A percentile compares a stretch with the other conserved stretches of the same genome.
Evolutionary conservation across 2,797 vertebrate genomes (phyloP).

Genomic region (Ciconia nigra): DNA sequence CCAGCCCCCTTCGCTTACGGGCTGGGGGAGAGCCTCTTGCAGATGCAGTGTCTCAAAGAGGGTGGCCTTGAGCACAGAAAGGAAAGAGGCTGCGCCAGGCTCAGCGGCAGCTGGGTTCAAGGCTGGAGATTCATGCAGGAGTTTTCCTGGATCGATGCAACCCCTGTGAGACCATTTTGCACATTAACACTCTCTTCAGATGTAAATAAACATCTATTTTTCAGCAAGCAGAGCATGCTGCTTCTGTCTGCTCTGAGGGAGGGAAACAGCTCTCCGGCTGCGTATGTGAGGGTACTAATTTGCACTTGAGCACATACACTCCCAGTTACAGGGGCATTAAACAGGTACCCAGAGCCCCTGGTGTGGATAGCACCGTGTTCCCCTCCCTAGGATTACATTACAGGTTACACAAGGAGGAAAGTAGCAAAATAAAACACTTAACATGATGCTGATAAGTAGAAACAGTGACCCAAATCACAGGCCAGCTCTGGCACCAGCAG

Average conservation of each 20-base stretch:
- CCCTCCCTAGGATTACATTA: no score
- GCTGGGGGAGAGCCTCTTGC: not conserved
- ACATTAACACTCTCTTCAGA: not conserved
- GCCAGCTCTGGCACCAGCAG: not conserved
- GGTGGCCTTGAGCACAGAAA: not conserved
- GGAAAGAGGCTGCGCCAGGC: not conserved
- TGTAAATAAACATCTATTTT: constrained; percentile 65
- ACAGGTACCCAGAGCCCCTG: not conserved
- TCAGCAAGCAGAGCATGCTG: not conserved
- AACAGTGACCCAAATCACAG: accelerated
- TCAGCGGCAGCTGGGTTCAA: not conserved
- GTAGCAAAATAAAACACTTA: not conserved
- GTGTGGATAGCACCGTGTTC: accelerated
- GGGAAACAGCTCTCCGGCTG: not conserved
- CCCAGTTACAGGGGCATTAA: no score
- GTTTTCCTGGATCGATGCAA: not conserved
- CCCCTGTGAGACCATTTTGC: not conserved
- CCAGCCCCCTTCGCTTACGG: accelerated
- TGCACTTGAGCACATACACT: accelerated
- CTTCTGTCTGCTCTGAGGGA: not conserved
- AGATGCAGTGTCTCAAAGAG: accelerated
- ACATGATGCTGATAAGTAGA: not conserved
- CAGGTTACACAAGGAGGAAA: not conserved
- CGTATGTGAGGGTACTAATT: accelerated
- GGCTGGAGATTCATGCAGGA: not conserved